Base-by-base conservation (phyloP, 2,113 vertebrate species). In the Harpagus bidentatus region DNA sequence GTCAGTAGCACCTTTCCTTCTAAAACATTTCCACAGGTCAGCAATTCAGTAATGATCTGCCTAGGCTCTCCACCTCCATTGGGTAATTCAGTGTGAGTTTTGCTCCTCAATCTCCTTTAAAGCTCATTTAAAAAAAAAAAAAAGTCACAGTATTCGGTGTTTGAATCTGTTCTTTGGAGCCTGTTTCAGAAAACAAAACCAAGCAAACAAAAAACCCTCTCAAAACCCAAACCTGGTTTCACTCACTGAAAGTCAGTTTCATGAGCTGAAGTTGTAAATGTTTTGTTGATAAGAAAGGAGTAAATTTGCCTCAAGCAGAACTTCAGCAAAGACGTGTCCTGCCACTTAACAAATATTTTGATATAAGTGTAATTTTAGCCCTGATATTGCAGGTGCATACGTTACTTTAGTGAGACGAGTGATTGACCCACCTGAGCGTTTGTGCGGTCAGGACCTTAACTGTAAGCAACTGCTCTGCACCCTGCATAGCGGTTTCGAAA, bases 401-500 rank as follows among this genome's bases (percentile, higher is more conserved):
- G n/a, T 56, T 82, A 14, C 25, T 87, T 78, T 56, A 59, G 38
- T 16, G 50, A 86, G 45, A 50, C 48, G 53, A 77, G 42, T 6
- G 28, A 67, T 80, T 76, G 72, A 40, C 58, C 29, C 43, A n/a
- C 40, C 31, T 28, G 20, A 48, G 73, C 1, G 4, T 34, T 81
- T 26, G 17, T 29, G 58, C 6, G 0, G 10, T 55, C 29, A 5
- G 80, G 36, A 65, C 36, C 28, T 78, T 18, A 53, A 14, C 5
- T 69, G 36, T 28, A 26, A 43, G 34, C 16, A 36, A 2, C 6
- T 20, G 73, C 72, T 90, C n/a, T 52, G 72, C n/a, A 23, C 25
- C 19, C n/a, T 1, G 2, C 15, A 0, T 6, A 7, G 11, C 3
- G 15, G 34, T 80, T 76, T 59, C 2, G 2, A 19, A 76, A 14